Base-by-base conservation (phyloP, 2,888 invertebrate genomes). In the Drosophila hawaiiensis region DNA sequence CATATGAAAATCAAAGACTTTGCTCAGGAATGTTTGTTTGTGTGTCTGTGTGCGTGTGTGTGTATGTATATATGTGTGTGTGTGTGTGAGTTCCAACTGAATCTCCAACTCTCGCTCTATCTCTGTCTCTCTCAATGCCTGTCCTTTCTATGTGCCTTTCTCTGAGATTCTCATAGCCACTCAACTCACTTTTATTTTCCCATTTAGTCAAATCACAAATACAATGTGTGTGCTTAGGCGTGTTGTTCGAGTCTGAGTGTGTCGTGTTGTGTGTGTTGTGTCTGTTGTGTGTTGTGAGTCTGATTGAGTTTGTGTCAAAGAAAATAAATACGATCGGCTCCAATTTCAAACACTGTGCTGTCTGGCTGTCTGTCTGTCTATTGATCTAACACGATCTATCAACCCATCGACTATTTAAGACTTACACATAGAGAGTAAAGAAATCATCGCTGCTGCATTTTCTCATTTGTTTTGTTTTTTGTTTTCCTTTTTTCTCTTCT, bases 1-100 rank as follows among this genome's bases (percentile, higher is more conserved):
- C 63, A 67, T 80, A 67, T 65, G 71, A 82, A 77, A 84, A 84
- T 77, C 56, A 84, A 84, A 80, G 76, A 87, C 84, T 81, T 83
- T 76, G 72, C 76, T 82, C 78, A 80, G 88, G 85, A 85, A 85
- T 85, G 85, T 83, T 84, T 74, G 50, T 76, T 76, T 73, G 33
- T 74, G 47, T 63, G 28, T 54, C 29, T 60, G 12, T 61, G 29
- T 64, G 55, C 73, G 70, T 66, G 52, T 64, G 22, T 73, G 22
- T 62, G 10, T 59, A 39, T 61, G 22, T 62, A 10, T 59, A 28
- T 61, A 61, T 70, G 53, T 62, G 47, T 66, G 65, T 80, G 65
- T 58, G 41, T 54, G 59, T 61, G 43, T 65, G 68, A 59, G 35
- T 58, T 39, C 43, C 47, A 49, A 16, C 56, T 59, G 43, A 63